Conservation (phyloP, 2,888 invertebrate species). For the Habroteleia sp. region DNA sequence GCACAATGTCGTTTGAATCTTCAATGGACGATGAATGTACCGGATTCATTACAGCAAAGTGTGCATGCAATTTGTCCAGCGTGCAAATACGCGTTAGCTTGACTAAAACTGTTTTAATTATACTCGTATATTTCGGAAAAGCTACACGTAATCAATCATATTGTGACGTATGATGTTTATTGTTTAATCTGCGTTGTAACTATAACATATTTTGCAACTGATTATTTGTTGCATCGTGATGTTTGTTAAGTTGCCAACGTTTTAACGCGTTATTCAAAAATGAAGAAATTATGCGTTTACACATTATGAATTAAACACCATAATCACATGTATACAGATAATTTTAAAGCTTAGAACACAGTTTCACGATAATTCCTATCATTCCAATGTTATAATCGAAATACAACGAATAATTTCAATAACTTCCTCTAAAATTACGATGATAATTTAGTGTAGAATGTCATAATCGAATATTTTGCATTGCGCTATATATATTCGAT, state of each 20-base stretch:
- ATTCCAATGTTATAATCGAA: too few relatives aligned
- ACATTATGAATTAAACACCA: too few relatives aligned
- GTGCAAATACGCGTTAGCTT: slow-evolving; percentile 48
- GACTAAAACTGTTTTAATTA: slow-evolving; percentile 52
- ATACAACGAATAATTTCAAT: too few relatives aligned
- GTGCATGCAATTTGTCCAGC: slow-evolving; percentile 45
- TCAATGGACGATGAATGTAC: slow-evolving; percentile 47
- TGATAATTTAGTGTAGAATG: too few relatives aligned
- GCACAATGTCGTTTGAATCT: slow-evolving; percentile 52
- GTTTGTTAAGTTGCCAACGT: slow-evolving; percentile 18
- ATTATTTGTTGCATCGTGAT: slow-evolving; percentile 30
- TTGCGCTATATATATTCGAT: too few relatives aligned
- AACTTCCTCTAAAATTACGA: too few relatives aligned
- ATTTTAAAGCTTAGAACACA: too few relatives aligned
- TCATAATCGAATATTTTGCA: too few relatives aligned
- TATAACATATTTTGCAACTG: slow-evolving; percentile 15
- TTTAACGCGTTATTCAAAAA: not conserved
- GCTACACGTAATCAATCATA: slow-evolving; percentile 44
- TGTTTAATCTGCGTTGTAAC: slow-evolving; percentile 31
- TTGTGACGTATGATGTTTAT: slow-evolving; percentile 36
- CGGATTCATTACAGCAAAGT: slow-evolving; percentile 48
- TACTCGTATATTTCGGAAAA: slow-evolving; percentile 33
- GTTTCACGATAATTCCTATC: too few relatives aligned
- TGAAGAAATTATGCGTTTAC: not conserved
- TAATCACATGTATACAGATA: too few relatives aligned